Evolutionary conservation across 2,888 invertebrate genomes (phyloP).

Genomic region (Hydrotaea diabolus): DNA sequence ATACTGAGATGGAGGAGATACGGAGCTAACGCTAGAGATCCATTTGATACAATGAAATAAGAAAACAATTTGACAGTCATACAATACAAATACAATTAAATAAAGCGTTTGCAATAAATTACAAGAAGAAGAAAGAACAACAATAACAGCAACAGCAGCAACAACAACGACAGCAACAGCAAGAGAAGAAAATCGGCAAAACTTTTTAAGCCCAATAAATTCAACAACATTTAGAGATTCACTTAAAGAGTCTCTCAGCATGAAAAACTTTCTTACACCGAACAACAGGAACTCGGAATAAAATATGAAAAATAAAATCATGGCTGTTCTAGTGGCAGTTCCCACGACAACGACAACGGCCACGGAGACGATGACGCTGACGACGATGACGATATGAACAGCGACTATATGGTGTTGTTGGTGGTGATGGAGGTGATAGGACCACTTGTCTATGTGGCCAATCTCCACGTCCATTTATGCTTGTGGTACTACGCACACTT

Average conservation of each 20-base stretch:
- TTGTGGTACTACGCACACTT: not conserved
- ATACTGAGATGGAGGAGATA: too few species aligned
- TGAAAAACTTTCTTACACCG: conserved; percentile 46
- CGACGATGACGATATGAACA: too few species aligned
- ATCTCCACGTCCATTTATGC: conserved; percentile 2
- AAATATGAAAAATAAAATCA: conserved; percentile 41
- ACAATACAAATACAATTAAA: conserved; percentile 71
- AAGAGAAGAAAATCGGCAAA: conserved; percentile 67
- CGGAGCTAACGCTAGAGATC: conserved; percentile 11
- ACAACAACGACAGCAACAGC: conserved; percentile 32
- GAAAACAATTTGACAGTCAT: conserved; percentile 68
- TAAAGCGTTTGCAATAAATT: conserved; percentile 77
- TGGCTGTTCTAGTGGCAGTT: not conserved
- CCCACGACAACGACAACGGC: not conserved
- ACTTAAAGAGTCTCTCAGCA: conserved; percentile 65
- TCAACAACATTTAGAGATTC: conserved; percentile 68
- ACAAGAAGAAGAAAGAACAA: conserved; percentile 41
- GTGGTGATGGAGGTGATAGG: not conserved
- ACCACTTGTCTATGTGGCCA: conserved; percentile 17
- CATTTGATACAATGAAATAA: conserved; percentile 54
- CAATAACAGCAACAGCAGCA: conserved; percentile 25
- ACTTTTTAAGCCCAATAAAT: conserved; percentile 76
- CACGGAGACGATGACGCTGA: not conserved
- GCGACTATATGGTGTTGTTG: not conserved
- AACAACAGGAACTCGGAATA: conserved; percentile 10